These are phyloP conservation scores for Coleophora deauratella DNA, from an alignment of 2,888 invertebrate genomes.

Conservation along the genomic window DNA sequence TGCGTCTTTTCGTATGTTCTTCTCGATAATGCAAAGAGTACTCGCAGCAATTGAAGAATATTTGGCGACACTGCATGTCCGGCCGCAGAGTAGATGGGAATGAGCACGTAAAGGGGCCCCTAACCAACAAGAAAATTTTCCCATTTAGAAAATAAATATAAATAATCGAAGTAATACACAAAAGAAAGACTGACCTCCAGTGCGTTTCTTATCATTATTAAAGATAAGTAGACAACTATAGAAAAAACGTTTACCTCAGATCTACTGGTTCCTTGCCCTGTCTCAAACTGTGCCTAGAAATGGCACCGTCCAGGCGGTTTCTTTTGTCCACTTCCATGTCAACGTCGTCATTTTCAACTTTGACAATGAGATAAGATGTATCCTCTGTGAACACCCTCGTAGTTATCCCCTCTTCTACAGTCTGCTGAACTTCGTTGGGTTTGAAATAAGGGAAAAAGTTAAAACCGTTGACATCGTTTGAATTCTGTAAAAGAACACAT, in stretches of 20 bases:
- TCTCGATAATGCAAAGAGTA: constrained; percentile 63
- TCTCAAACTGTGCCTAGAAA: constrained; percentile 33
- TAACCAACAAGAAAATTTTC: constrained; percentile 16
- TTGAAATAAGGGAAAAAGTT: constrained; percentile 41
- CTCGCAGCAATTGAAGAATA: constrained; percentile 64
- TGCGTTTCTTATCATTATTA: no score
- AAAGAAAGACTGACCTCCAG: neutral
- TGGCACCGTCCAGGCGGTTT: constrained; percentile 31
- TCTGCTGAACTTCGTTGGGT: constrained; percentile 18
- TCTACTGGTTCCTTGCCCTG: constrained; percentile 44
- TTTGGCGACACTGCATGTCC: constrained; percentile 53
- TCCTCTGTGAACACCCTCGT: constrained; percentile 40
- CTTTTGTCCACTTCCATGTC: constrained; percentile 28
- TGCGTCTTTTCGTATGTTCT: constrained; percentile 62
- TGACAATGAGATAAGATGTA: constrained; percentile 52
- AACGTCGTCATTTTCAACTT: constrained; percentile 38
- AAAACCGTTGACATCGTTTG: constrained; percentile 37
- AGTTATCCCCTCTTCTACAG: constrained; percentile 35
- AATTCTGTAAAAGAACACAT: constrained; percentile 25
- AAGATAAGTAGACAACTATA: neutral
- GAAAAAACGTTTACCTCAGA: constrained; percentile 54
- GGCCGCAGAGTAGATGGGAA: constrained; percentile 49
- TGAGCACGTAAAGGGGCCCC: constrained; percentile 64
- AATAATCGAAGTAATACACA: neutral
- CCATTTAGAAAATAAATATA: no score